Evolutionary conservation across 2,113 vertebrate genomes (phyloP).

Genomic region (Nibea albiflora): DNA sequence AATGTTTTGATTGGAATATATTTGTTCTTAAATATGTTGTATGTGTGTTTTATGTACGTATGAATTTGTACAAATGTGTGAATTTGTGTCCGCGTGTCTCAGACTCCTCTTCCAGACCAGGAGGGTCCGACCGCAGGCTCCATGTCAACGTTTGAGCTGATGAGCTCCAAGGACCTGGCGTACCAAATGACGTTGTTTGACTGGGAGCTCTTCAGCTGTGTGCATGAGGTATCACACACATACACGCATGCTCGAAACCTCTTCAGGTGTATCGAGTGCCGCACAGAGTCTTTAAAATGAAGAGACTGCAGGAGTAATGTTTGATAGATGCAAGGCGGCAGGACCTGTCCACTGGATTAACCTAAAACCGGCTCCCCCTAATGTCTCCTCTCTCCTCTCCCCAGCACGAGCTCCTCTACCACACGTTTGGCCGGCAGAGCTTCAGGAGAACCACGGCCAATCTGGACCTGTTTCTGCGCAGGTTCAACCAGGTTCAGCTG

Average conservation of each 20-base stretch:
- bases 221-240: conserved; percentile 90
- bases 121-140: conserved; percentile 95
- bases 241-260: background rate
- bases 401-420: conserved; percentile 95
- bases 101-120: conserved; percentile 94
- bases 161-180: conserved; percentile 98
- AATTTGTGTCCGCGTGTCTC: conserved; percentile 24
- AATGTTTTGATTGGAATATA: background rate
- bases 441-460: conserved; percentile 97
- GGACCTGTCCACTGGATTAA: background rate
- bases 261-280: background rate
- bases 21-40: background rate
- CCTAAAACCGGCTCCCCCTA: background rate
- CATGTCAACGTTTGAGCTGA: conserved; percentile 95
- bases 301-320: background rate
- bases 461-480: conserved; percentile 94
- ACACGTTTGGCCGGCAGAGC: conserved; percentile 96
- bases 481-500: conserved; percentile 99
- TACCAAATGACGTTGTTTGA: conserved; percentile 98
- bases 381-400: conserved; percentile 13
- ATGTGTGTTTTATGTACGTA: background rate
- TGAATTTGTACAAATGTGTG: conserved; percentile 5
- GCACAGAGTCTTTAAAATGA: background rate
- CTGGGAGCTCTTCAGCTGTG: conserved; percentile 98
- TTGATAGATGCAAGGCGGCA: background rate